Base-by-base conservation (phyloP, 2,113 vertebrate species). In the Prolemur simus region DNA sequence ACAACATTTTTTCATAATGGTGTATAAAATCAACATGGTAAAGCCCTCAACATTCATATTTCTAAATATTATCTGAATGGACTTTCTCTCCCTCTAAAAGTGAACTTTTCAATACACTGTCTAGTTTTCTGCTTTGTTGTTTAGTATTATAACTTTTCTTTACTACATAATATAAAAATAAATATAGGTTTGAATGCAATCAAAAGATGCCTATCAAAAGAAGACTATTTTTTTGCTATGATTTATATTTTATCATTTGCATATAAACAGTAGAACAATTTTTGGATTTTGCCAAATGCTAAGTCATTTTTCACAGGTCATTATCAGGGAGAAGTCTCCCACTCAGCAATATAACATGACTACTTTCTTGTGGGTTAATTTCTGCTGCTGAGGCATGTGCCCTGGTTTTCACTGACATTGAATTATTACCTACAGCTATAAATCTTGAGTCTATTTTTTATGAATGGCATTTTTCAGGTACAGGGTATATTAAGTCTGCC, bases 391-490 rank as follows among this genome's bases (percentile, higher is more conserved):
- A 93, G 12, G 25, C 58, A 14, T 47, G 54, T 54, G 32, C 4
- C 27, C 47, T 97, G 37, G 17, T 92, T 96, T 97, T 91, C 68
- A 63, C 29, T 86, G 71, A 82, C 45, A 74, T 34, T 97, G 66
- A 97, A 94, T 95, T 96, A 96, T 95, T 73, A 78, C 74, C 63
- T 39, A 54, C 27, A 86, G 93, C 42, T 96, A 74, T 96, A 97
- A 97, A 96, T 96, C 91, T 95, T 87, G 73, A 91, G 27, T 88
- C 83, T 92, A 77, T 92, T 96, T 95, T 95, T 69, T 91, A 47
- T 91, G 84, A 97, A 94, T 96, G 90, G 4, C 80, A 97, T 94
- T 97, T 94, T 90, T 34, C 27, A 91, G 39, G 64, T 74, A 69
- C 3, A 94, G 39, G 21, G 71, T 85, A 73, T 98, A 92, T 86